A percentile compares a stretch with the other conserved stretches of the same genome.
Conservation (phyloP, 2,888 invertebrate genomes). For the Drosophila atripex region DNA sequence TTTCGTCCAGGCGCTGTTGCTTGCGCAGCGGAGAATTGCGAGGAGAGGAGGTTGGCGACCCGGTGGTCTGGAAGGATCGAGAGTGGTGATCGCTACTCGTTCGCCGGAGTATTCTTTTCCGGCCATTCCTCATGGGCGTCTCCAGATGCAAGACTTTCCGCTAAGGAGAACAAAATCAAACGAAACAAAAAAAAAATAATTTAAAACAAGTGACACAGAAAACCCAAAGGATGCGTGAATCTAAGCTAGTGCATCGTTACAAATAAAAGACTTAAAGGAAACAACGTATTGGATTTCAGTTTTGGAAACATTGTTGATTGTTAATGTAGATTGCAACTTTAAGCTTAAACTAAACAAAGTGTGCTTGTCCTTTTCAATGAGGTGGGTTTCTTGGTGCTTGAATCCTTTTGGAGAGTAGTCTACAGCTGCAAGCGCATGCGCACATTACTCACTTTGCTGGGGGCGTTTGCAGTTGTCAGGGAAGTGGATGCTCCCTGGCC, state of each 20-base stretch:
- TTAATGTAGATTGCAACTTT: conserved; percentile 39
- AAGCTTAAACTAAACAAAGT: conserved; percentile 25
- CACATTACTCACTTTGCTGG: conserved; percentile 70
- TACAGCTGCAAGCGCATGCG: conserved; percentile 67
- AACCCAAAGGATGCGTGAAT: conserved; percentile 7
- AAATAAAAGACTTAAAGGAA: conserved; percentile 48
- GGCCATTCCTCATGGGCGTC: conserved; percentile 77
- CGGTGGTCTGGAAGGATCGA: conserved; percentile 18
- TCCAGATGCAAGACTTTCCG: conserved; percentile 54
- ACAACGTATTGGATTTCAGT: conserved; percentile 52
- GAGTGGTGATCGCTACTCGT: conserved; percentile 48
- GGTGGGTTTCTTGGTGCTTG: conserved; percentile 4
- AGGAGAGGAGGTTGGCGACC: conserved; percentile 8
- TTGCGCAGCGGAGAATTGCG: conserved; percentile 52
- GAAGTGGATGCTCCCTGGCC: neutral
- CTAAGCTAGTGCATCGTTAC: neutral
- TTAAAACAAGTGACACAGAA: conserved; percentile 15
- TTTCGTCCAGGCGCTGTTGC: conserved; percentile 60
- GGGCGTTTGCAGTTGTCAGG: conserved; percentile 17
- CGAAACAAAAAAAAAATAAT: conserved; percentile 16
- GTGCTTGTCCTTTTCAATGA: neutral
- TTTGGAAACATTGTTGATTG: conserved; percentile 46
- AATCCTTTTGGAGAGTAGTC: conserved; percentile 19
- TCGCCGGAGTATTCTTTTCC: conserved; percentile 66
- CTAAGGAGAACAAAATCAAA: conserved; percentile 33